Conservation (phyloP, 1,140 invertebrate genomes). For the Tetramorium alpestre region DNA sequence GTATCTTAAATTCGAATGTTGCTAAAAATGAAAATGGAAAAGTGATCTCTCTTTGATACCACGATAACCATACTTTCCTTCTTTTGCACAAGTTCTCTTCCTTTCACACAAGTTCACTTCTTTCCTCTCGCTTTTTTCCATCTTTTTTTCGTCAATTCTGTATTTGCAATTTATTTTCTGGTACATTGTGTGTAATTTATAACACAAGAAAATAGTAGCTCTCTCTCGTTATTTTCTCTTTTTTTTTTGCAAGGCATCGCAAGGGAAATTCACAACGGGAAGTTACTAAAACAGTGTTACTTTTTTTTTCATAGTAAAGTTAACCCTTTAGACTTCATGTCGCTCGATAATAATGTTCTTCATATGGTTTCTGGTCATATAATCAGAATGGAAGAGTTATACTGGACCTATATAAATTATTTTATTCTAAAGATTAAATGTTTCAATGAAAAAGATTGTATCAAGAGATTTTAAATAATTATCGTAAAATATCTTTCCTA, state of each 20-base stretch:
- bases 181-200: slow-evolving; percentile 35
- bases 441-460: neutral
- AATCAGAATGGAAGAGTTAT: slow-evolving; percentile 23
- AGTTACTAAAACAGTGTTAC: neutral
- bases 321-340: slow-evolving; percentile 5
- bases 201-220: slow-evolving; percentile 60
- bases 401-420: neutral
- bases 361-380: neutral
- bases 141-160: neutral
- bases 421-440: neutral
- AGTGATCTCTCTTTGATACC: slow-evolving; percentile 61
- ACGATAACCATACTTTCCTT: neutral
- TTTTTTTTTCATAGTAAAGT: neutral
- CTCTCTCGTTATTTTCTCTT: slow-evolving; percentile 19
- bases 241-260: slow-evolving; percentile 27
- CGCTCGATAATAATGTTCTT: neutral
- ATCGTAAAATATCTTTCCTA: neutral
- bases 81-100: neutral
- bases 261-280: neutral
- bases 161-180: slow-evolving; percentile 39
- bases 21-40: slow-evolving; percentile 70
- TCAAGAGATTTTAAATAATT: neutral
- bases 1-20: slow-evolving; percentile 67
- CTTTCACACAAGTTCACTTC: no score
- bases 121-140: neutral